phyloP scores from a whole-genome alignment of 2,888 invertebrate genomes.

The Chrysomela aeneicollis region DNA sequence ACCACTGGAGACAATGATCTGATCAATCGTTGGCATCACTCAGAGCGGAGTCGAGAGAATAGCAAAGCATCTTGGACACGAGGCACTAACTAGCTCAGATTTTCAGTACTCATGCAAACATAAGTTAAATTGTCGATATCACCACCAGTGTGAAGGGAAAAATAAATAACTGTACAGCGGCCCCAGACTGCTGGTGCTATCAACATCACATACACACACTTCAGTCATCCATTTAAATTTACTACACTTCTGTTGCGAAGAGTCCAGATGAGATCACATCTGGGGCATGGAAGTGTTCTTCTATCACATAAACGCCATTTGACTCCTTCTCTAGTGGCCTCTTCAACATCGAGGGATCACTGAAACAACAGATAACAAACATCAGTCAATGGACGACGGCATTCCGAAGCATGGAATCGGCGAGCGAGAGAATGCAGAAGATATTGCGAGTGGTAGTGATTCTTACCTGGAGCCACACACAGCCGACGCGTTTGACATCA shows the following conservation, averaged over 20 bases:
- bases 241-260: constrained; percentile 80
- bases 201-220: constrained; percentile 37
- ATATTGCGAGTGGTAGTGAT: constrained; percentile 4
- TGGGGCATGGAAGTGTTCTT: constrained; percentile 76
- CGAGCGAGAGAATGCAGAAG: background rate
- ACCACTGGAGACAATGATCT: constrained; percentile 37
- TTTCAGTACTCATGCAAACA: constrained; percentile 50
- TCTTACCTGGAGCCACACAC: constrained; percentile 59
- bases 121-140: constrained; percentile 50
- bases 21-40: constrained; percentile 46
- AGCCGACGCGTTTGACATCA: constrained; percentile 60
- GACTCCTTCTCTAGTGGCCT: constrained; percentile 70
- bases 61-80: constrained; percentile 50
- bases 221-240: constrained; percentile 46
- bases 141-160: constrained; percentile 43
- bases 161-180: constrained; percentile 59
- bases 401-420: constrained; percentile 15
- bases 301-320: constrained; percentile 74
- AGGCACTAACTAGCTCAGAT: constrained; percentile 44
- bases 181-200: constrained; percentile 40
- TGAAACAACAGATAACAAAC: constrained; percentile 57
- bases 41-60: constrained; percentile 46
- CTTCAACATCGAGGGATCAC: constrained; percentile 75
- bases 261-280: constrained; percentile 65
- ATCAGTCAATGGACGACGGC: background rate